Percentiles rank a stretch among this genome's conserved stretches.
Evolutionary conservation across 2,113 vertebrate species (phyloP).

Genomic region (Eidolon helvum): DNA sequence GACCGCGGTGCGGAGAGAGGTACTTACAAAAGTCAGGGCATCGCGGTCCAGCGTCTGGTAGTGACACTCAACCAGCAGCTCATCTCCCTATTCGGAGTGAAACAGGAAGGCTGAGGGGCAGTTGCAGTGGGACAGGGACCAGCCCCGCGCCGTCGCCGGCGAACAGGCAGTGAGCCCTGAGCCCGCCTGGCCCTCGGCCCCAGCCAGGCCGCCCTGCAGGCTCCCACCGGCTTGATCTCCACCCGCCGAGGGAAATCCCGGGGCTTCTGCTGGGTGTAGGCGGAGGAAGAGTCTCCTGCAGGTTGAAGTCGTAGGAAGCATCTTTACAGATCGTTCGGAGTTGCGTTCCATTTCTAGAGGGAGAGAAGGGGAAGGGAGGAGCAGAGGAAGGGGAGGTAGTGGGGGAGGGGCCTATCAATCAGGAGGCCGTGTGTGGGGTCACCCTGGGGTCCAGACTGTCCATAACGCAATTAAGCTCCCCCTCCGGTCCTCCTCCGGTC

Average conservation of each 20-base stretch:
- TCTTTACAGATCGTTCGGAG: constrained; percentile 84
- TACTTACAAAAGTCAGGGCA: constrained; percentile 78
- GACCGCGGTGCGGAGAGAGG: not conserved
- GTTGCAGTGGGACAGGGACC: rapidly evolving
- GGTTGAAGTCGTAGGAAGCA: constrained; percentile 86
- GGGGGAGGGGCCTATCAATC: not conserved
- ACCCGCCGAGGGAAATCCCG: constrained; percentile 76
- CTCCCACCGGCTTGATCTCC: constrained; percentile 77
- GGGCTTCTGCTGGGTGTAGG: constrained; percentile 86
- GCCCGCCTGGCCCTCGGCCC: rapidly evolving
- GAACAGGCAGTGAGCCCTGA: rapidly evolving
- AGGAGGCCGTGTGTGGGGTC: not conserved
- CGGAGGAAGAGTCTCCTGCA: constrained; percentile 85
- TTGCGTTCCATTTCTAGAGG: constrained; percentile 84
- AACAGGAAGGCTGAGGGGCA: not conserved
- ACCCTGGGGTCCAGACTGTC: not conserved
- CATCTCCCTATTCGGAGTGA: constrained; percentile 75
- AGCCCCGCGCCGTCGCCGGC: not conserved
- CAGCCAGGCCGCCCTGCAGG: rapidly evolving
- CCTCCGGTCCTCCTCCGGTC: not conserved
- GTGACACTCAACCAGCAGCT: constrained; percentile 77
- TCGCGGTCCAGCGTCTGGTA: constrained; percentile 74
- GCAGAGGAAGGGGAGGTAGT: too few species aligned
- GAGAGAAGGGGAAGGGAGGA: not conserved
- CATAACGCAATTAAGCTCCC: not conserved